Conservation (phyloP, 2,888 invertebrate species). For the Lepas anatifera region DNA sequence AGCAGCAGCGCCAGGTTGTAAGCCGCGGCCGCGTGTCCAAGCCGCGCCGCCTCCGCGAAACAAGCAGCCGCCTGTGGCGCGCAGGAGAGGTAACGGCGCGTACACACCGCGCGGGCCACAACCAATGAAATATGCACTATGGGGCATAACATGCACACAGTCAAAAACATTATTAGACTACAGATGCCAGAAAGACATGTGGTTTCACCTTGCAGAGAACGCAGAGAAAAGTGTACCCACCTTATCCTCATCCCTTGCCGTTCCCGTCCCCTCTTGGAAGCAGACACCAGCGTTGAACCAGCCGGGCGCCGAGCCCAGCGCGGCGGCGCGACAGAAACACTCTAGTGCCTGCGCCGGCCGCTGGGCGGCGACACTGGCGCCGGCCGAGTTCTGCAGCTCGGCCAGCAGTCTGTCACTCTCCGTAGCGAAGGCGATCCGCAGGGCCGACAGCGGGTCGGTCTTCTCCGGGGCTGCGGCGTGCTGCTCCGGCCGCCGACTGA, state of each 20-base stretch:
- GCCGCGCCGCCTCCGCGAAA: not conserved
- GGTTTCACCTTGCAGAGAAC: too few relatives aligned
- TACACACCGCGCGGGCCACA: too few relatives aligned
- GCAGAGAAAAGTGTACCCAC: too few relatives aligned
- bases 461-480: not conserved
- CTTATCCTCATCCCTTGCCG: not conserved
- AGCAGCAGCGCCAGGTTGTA: conserved; percentile 9
- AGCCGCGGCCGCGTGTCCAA: not conserved
- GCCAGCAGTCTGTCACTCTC: not conserved
- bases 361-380: not conserved
- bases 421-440: not conserved
- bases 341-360: not conserved
- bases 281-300: not conserved
- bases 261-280: not conserved
- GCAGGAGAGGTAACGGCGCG: too few relatives aligned
- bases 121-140: too few relatives aligned
- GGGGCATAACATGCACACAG: too few relatives aligned
- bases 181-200: too few relatives aligned
- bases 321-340: not conserved
- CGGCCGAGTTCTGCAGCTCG: not conserved
- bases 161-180: too few relatives aligned
- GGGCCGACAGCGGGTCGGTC: not conserved
- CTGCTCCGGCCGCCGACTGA: not conserved
- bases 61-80: not conserved
- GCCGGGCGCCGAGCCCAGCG: not conserved